Conservation (phyloP, 2,113 vertebrate species). For the Mugil cephalus region DNA sequence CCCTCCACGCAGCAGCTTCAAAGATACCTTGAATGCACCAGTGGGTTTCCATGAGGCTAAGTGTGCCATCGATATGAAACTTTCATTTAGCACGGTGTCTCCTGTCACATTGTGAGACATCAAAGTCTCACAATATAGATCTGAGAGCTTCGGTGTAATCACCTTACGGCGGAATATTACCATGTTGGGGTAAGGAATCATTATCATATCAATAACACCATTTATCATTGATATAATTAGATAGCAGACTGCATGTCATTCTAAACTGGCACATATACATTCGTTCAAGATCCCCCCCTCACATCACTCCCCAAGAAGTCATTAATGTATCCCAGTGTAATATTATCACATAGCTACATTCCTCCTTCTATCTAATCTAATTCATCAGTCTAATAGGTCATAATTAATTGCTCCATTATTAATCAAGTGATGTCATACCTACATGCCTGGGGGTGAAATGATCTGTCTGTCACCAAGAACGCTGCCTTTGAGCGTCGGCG, state of each 20-base stretch:
- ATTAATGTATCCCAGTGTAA: slow-evolving; percentile 76
- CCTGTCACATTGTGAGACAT: slow-evolving; percentile 43
- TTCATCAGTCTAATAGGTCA: slow-evolving; percentile 82
- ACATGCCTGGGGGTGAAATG: slow-evolving; percentile 61
- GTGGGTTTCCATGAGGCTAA: slow-evolving; percentile 47
- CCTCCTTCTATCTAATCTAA: slow-evolving; percentile 76
- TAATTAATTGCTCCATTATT: slow-evolving; percentile 82
- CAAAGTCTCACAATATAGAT: slow-evolving; percentile 14
- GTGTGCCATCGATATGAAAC: slow-evolving; percentile 53
- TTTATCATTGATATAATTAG: slow-evolving; percentile 72
- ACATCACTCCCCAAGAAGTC: slow-evolving; percentile 59
- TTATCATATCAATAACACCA: slow-evolving; percentile 68
- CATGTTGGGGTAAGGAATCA: slow-evolving; percentile 29
- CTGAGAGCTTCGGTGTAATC: slow-evolving; percentile 25
- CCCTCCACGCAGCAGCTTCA: slow-evolving; percentile 34
- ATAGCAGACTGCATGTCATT: slow-evolving; percentile 56
- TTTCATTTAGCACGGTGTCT: slow-evolving; percentile 49
- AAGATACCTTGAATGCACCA: slow-evolving; percentile 50
- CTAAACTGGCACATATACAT: slow-evolving; percentile 60
- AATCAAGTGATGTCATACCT: slow-evolving; percentile 81
- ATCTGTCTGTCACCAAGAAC: slow-evolving; percentile 69
- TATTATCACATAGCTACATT: slow-evolving; percentile 74
- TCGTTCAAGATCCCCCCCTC: slow-evolving; percentile 14
- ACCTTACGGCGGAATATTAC: slow-evolving; percentile 28
- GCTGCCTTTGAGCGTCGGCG: not conserved